phyloP scores from a whole-genome alignment of 1,140 invertebrate species.

The Thereuonema tuberculata region DNA sequence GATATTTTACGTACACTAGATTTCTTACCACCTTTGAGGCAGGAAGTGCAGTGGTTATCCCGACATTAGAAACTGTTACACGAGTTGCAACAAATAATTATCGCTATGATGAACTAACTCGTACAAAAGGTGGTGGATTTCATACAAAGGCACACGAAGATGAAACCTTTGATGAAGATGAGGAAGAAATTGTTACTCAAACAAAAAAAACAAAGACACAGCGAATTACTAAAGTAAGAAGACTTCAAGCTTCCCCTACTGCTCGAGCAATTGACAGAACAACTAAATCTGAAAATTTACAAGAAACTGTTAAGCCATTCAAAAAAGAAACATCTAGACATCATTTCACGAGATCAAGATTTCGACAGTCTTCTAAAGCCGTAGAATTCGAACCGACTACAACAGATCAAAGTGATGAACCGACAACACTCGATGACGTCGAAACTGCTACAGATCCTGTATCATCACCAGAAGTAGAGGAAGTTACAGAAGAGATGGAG shows the following conservation, averaged over 20 bases:
- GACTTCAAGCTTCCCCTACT: no score
- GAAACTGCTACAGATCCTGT: background rate
- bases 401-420: no score
- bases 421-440: no score
- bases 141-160: background rate
- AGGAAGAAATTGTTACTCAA: background rate
- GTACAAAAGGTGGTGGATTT: background rate
- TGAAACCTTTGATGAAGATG: background rate
- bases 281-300: no score
- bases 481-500: background rate
- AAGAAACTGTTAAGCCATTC: no score
- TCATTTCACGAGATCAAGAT: no score
- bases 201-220: background rate
- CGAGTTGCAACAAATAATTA: conserved; percentile 8
- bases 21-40: background rate
- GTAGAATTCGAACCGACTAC: no score
- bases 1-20: conserved; percentile 4
- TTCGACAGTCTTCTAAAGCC: no score
- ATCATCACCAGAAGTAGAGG: background rate
- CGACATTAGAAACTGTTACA: conserved; percentile 6
- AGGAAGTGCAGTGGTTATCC: background rate
- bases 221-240: background rate
- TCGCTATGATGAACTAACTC: conserved; percentile 5
- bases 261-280: no score
- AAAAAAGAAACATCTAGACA: no score